A percentile compares a stretch with the other conserved stretches of the same genome.
Evolutionary conservation across 92 coral and sea anemone genomes (phyloP).

Genomic region (Montipora capitata): DNA sequence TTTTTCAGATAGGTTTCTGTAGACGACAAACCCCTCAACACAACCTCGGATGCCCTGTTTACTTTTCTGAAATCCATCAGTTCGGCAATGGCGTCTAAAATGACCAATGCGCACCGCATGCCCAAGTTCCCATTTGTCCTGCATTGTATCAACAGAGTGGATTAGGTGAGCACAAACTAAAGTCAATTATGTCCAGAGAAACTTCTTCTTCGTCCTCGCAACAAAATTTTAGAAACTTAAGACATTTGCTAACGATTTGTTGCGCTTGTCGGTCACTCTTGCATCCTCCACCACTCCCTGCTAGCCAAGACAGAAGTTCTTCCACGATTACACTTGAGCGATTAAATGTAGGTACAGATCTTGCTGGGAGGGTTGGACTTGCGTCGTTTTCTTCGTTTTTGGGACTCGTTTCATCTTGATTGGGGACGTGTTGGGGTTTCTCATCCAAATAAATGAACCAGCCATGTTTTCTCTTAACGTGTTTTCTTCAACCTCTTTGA

Average conservation of each 20-base stretch:
- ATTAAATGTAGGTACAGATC: constrained; percentile 21
- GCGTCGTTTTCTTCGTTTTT: background rate
- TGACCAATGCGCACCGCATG: background rate
- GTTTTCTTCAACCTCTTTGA: constrained; percentile 65
- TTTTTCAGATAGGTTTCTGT: constrained; percentile 1
- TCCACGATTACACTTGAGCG: constrained; percentile 4
- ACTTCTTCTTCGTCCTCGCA: constrained; percentile 61
- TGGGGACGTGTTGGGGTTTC: background rate
- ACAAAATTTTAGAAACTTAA: constrained; percentile 65
- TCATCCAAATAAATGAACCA: constrained; percentile 59
- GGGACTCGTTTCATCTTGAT: background rate
- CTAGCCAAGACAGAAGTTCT: constrained; percentile 42
- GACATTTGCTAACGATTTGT: constrained; percentile 20
- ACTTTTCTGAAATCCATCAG: constrained; percentile 65
- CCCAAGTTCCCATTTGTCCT: background rate
- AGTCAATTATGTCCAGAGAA: constrained; percentile 19
- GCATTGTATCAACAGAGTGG: constrained; percentile 25
- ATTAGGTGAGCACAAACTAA: constrained; percentile 34
- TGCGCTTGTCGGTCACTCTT: constrained; percentile 49
- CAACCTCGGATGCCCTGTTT: constrained; percentile 34
- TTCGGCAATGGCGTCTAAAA: constrained; percentile 1
- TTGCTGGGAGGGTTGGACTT: background rate
- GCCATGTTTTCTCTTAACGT: constrained; percentile 43
- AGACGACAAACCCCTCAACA: constrained; percentile 27
- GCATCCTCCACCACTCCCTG: constrained; percentile 63